phyloP scores from a whole-genome alignment of 2,888 invertebrate species.

The Antheraea yamamai region DNA sequence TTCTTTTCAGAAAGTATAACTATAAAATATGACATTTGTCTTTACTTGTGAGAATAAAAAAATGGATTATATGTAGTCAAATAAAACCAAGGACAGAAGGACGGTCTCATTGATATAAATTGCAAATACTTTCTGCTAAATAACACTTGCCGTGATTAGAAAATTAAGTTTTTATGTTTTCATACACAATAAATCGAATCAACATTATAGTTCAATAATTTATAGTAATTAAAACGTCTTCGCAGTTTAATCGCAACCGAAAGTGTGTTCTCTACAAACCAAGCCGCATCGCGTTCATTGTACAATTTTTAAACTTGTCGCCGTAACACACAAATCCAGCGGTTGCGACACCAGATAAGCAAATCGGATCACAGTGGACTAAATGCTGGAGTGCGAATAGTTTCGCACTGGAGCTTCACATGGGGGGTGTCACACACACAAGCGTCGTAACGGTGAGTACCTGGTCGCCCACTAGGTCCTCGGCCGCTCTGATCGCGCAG shows the following conservation, averaged over 20 bases:
- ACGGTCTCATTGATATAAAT: background rate
- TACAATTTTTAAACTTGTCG: conserved; percentile 18
- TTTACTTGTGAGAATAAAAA: background rate
- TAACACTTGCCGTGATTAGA: background rate
- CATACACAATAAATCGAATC: background rate
- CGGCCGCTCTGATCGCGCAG: conserved; percentile 72
- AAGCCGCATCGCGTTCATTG: conserved; percentile 38
- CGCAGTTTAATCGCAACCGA: background rate
- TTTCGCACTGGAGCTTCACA: conserved; percentile 20
- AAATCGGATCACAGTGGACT: conserved; percentile 33
- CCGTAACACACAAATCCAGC: conserved; percentile 30
- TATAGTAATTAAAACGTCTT: background rate
- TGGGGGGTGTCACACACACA: conserved; percentile 24
- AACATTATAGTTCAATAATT: background rate
- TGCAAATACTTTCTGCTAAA: background rate
- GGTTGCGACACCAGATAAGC: conserved; percentile 33
- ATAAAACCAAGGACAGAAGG: background rate
- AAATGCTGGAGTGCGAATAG: conserved; percentile 24
- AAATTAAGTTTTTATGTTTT: background rate
- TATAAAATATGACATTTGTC: background rate
- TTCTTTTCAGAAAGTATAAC: background rate
- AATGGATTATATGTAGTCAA: background rate
- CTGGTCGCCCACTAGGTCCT: conserved; percentile 80
- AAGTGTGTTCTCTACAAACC: conserved; percentile 42
- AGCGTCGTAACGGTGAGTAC: conserved; percentile 47